Evolutionary conservation across 2,113 vertebrate genomes (phyloP).

Genomic region (Anoura caudifer): DNA sequence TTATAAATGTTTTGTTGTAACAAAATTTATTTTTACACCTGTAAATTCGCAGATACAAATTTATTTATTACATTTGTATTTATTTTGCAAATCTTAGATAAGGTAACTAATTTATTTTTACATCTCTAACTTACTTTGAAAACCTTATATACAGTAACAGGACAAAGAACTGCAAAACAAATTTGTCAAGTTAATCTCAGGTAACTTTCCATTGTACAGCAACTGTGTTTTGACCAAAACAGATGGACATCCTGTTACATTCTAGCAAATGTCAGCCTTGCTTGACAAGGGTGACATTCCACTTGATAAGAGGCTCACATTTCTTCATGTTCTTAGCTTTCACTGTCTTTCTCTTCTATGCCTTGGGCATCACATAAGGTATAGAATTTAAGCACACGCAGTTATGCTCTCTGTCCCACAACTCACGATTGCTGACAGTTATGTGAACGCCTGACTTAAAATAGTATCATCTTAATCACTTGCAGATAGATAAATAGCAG

Average conservation of each 20-base stretch:
- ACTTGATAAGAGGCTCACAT: not conserved
- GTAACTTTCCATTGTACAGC: conserved; percentile 10
- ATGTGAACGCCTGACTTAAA: conserved; percentile 59
- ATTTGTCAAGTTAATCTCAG: conserved; percentile 17
- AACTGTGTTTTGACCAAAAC: conserved; percentile 33
- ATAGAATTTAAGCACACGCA: not conserved
- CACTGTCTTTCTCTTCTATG: not conserved
- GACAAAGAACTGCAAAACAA: not conserved
- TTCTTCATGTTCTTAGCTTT: not conserved
- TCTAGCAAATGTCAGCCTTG: not conserved
- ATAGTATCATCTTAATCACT: conserved; percentile 63
- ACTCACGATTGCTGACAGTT: conserved; percentile 40
- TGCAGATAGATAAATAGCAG: conserved; percentile 55
- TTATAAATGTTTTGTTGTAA: not conserved
- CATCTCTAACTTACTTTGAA: not conserved
- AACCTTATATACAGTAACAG: not conserved
- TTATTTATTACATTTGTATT: not conserved
- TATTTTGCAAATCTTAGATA: not conserved
- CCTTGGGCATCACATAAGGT: not conserved
- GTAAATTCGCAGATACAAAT: not conserved
- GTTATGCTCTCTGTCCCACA: conserved; percentile 4
- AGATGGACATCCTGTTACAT: conserved; percentile 1
- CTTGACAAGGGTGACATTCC: not conserved
- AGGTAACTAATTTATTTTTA: not conserved
- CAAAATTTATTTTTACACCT: not conserved